Evolutionary conservation across 1,140 invertebrate species (phyloP), one percentile per base, ranked within the genome.

Genomic region (Drosophila punjabiensis): DNA sequence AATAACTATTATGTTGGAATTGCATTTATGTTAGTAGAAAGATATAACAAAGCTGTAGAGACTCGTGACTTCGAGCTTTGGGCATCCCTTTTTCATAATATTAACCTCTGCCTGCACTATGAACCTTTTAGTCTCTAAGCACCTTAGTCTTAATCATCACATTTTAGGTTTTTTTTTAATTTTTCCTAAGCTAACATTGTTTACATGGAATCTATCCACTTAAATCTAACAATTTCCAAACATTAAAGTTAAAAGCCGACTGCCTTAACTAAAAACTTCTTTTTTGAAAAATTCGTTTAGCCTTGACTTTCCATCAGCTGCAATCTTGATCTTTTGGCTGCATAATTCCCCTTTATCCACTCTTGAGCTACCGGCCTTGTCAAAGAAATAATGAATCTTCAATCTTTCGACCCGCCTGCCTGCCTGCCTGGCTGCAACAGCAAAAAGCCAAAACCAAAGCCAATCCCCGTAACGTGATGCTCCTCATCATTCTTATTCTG

Each of bases 351-450:
- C 24, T 20, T 43, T 43, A 50, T 45, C 43, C 39, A 66, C 55
- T 69, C 33, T 9, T 66, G 48, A 53, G 75, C 80, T 73, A 82
- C 68, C 68, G 75, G 62, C 74, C 63, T 82, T 68, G 62, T 59
- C 64, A 53, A 59, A 67, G 73, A 62, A 43, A 39, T 71, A 73
- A 52, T 55, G 71, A 37, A 69, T 55, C 37, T 75, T 62, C 48
- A 63, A 67, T 79, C 67, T 47, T 33, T 24, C 24, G 24, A 24
- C n/a, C 62, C 35, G 48, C n/a, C 52, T 33, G 52, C 30, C 4
- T 28, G 47, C 48, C 28, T 30, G 48, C 61, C 78, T 56, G 43
- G 41, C 33, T 61, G 48, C 60, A 33, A 39, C 58, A 39, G 52
- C 47, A 52, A 59, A 64, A 64, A 24, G 24, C 24, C 24, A 24